A percentile compares a stretch with the other conserved stretches of the same genome.
These are phyloP conservation scores for Rambutsinella grinnellia DNA, from an alignment of 2,888 invertebrate genomes.

Conservation along the genomic window DNA sequence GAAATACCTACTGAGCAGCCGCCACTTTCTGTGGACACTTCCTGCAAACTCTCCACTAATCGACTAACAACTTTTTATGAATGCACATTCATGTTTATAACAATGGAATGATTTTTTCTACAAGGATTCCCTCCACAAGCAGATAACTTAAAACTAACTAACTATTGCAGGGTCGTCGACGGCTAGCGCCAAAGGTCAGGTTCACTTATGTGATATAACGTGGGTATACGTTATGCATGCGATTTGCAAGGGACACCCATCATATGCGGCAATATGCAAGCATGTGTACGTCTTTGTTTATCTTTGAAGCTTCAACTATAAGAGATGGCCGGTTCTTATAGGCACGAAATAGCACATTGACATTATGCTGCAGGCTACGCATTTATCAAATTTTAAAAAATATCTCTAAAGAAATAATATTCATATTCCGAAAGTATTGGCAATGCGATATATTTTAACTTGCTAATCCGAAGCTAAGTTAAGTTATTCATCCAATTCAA, in stretches of 20 bases:
- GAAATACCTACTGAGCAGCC: too few species aligned
- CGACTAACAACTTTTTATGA: slow-evolving; percentile 18
- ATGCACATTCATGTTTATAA: slow-evolving; percentile 8
- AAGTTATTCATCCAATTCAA: too few species aligned
- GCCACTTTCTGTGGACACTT: too few species aligned
- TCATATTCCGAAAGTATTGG: too few species aligned
- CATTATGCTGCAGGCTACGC: neutral
- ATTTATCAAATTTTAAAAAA: too few species aligned
- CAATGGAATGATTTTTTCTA: neutral
- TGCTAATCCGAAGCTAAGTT: too few species aligned
- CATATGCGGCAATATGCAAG: neutral
- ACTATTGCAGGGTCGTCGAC: slow-evolving; percentile 35
- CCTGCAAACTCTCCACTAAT: slow-evolving; percentile 23
- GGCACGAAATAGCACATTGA: neutral
- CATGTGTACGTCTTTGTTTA: neutral
- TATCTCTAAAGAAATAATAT: neutral
- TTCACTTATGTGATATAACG: slow-evolving; percentile 15
- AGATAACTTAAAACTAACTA: neutral
- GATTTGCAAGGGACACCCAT: neutral
- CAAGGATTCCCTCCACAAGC: slow-evolving; percentile 1
- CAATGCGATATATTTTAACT: too few species aligned
- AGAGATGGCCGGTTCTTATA: neutral
- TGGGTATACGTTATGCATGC: neutral
- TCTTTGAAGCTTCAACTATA: neutral
- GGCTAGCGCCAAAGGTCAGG: slow-evolving; percentile 46